Evolutionary conservation across 2,888 invertebrate genomes (phyloP).

Genomic region (Acleris emargana): DNA sequence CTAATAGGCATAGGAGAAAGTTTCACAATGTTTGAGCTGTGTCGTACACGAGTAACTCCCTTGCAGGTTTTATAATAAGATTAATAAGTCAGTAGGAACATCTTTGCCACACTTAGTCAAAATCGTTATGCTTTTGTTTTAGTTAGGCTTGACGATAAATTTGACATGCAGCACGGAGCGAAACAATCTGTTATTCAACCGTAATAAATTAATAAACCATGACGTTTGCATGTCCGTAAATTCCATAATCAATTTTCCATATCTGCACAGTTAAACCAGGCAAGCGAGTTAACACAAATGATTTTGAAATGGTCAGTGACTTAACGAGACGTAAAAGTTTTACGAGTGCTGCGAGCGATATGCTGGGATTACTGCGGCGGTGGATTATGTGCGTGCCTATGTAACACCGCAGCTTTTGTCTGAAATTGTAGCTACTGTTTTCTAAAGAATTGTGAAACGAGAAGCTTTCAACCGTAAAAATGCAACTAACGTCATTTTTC

Average conservation of each 20-base stretch:
- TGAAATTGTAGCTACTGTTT: background rate
- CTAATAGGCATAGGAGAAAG: too few relatives aligned
- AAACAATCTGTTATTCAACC: constrained; percentile 51
- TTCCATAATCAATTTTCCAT: constrained; percentile 65
- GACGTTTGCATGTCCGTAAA: constrained; percentile 59
- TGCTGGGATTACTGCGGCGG: constrained; percentile 8
- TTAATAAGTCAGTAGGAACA: too few relatives aligned
- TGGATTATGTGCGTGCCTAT: constrained; percentile 1
- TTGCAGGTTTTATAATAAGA: too few relatives aligned
- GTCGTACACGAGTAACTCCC: too few relatives aligned
- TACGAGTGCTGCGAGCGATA: constrained; percentile 22
- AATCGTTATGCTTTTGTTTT: constrained; percentile 20
- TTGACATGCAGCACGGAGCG: constrained; percentile 49
- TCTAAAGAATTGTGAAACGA: background rate
- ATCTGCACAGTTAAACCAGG: constrained; percentile 46
- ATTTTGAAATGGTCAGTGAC: constrained; percentile 73
- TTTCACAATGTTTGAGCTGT: too few relatives aligned
- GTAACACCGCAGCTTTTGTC: background rate
- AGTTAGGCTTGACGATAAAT: constrained; percentile 46
- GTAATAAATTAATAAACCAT: constrained; percentile 57
- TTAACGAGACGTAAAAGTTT: constrained; percentile 61
- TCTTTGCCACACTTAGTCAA: background rate
- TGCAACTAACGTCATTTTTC: too few relatives aligned
- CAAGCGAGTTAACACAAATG: constrained; percentile 58
- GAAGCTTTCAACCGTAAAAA: too few relatives aligned